A percentile compares a stretch with the other conserved stretches of the same genome.
phyloP scores from a whole-genome alignment of 1,140 invertebrate genomes.

The Drosophila varians region DNA sequence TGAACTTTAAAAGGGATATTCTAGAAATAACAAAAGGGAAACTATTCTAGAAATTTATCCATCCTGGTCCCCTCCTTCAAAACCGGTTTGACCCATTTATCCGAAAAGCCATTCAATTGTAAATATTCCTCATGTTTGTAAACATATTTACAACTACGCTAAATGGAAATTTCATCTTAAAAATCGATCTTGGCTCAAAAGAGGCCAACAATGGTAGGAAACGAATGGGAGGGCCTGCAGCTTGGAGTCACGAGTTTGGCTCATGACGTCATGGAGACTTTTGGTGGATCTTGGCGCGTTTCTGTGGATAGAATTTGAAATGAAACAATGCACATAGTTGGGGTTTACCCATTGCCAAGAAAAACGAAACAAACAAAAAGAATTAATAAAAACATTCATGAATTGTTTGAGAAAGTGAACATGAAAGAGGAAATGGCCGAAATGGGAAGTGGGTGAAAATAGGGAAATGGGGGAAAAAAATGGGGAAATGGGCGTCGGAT shows the following conservation, averaged over 20 bases:
- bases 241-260: constrained; percentile 49
- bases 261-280: constrained; percentile 67
- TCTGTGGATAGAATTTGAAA: constrained; percentile 11
- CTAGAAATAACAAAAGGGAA: background rate
- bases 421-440: constrained; percentile 41
- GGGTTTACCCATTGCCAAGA: constrained; percentile 63
- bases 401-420: constrained; percentile 32
- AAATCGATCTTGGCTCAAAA: background rate
- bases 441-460: constrained; percentile 8
- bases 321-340: background rate
- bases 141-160: constrained; percentile 60
- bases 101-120: background rate
- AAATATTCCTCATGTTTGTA: constrained; percentile 38
- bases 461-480: constrained; percentile 22
- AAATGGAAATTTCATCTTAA: constrained; percentile 45
- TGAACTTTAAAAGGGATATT: background rate
- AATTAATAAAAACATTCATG: background rate
- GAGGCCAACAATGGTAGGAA: constrained; percentile 5
- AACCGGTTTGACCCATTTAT: constrained; percentile 28
- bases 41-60: background rate
- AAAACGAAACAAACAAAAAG: constrained; percentile 17
- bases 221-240: constrained; percentile 17
- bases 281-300: constrained; percentile 33
- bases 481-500: constrained; percentile 41
- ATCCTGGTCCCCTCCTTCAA: background rate